phyloP scores from a whole-genome alignment of 1,140 invertebrate genomes.

The Artemia franciscana region DNA sequence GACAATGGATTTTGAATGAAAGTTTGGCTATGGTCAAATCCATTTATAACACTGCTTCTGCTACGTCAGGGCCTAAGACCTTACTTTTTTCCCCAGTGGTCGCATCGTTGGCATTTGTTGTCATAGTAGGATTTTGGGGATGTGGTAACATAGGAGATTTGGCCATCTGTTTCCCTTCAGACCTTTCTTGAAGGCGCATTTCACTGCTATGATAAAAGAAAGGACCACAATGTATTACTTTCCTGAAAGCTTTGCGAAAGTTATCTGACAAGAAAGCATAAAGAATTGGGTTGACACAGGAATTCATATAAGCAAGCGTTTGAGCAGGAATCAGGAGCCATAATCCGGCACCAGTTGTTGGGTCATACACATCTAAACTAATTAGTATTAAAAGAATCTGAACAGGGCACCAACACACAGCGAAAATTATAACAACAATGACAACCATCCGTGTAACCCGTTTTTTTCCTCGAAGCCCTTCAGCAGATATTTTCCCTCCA shows the following conservation, averaged over 20 bases:
- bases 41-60: too few relatives aligned
- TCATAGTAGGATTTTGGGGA: not conserved
- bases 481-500: constrained; percentile 38
- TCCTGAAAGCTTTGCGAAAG: constrained; percentile 57
- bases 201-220: constrained; percentile 1
- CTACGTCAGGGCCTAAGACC: not conserved
- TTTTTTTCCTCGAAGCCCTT: constrained; percentile 55
- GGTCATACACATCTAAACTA: constrained; percentile 40
- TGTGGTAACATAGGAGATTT: not conserved
- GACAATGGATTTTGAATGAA: too few relatives aligned
- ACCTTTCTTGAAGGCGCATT: not conserved
- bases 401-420: constrained; percentile 84
- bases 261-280: constrained; percentile 76
- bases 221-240: constrained; percentile 30
- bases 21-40: too few relatives aligned
- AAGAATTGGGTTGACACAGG: constrained; percentile 83
- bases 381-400: constrained; percentile 56
- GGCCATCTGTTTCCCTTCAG: not conserved
- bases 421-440: constrained; percentile 80
- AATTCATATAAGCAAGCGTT: constrained; percentile 82
- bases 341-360: constrained; percentile 31
- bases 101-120: not conserved
- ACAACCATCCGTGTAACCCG: constrained; percentile 80
- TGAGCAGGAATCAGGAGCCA: constrained; percentile 59
- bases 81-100: not conserved